These are phyloP conservation scores for Drosophila affinis DNA, from an alignment of 2,888 invertebrate genomes.

Conservation along the genomic window DNA sequence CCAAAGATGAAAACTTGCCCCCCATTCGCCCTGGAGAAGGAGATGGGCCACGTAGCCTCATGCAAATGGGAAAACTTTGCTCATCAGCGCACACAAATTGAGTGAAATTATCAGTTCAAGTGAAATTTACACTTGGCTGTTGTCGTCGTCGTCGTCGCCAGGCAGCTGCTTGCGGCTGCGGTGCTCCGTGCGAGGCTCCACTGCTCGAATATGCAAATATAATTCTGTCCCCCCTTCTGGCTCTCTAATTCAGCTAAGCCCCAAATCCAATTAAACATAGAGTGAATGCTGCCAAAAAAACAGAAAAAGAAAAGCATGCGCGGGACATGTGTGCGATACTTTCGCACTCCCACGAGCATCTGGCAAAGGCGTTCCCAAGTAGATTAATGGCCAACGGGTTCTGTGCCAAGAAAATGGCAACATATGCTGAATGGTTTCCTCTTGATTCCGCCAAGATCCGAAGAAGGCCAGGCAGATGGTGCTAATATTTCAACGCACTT, in stretches of 20 bases:
- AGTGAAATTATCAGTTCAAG: constrained; percentile 79
- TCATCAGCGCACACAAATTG: constrained; percentile 78
- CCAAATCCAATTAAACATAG: constrained; percentile 74
- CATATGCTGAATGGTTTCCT: constrained; percentile 43
- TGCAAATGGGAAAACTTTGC: constrained; percentile 79
- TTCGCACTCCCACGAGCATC: constrained; percentile 48
- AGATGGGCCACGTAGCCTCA: constrained; percentile 62
- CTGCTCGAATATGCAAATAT: constrained; percentile 26
- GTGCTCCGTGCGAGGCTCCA: background rate
- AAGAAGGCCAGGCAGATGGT: constrained; percentile 2
- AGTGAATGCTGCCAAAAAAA: constrained; percentile 31
- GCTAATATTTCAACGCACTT: constrained; percentile 13
- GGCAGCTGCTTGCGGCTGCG: constrained; percentile 16
- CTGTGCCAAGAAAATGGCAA: constrained; percentile 32
- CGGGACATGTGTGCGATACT: constrained; percentile 68
- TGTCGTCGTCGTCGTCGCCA: constrained; percentile 57
- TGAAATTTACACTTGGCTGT: constrained; percentile 77
- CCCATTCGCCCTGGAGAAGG: background rate
- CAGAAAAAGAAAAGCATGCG: background rate
- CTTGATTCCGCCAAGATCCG: constrained; percentile 23
- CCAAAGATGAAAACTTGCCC: constrained; percentile 57
- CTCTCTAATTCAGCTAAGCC: constrained; percentile 41
- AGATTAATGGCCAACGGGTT: constrained; percentile 54
- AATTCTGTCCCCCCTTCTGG: constrained; percentile 3
- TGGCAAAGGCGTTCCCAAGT: constrained; percentile 48